Percentiles rank a stretch among this genome's conserved stretches.
These are phyloP conservation scores for Nerophis ophidion DNA, from an alignment of 2,113 vertebrate species.

Conservation along the genomic window DNA sequence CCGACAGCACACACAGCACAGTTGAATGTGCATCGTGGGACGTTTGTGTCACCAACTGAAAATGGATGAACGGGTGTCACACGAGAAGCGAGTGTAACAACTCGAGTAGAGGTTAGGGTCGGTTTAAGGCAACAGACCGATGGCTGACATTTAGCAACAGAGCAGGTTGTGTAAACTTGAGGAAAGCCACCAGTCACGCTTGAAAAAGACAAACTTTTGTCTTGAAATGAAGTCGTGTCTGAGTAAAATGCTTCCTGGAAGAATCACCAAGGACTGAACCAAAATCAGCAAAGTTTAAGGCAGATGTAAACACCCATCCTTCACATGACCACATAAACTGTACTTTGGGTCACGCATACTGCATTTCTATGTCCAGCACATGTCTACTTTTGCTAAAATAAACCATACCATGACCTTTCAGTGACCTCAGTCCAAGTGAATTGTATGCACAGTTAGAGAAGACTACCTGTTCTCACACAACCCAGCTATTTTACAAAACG, in stretches of 20 bases:
- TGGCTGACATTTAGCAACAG: constrained; percentile 21
- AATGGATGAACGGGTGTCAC: constrained; percentile 5
- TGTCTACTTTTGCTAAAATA: constrained; percentile 18
- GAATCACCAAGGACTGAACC: constrained; percentile 24
- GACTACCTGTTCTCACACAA: too few relatives aligned
- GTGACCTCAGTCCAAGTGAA: too few relatives aligned
- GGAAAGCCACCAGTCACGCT: constrained; percentile 22
- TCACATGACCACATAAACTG: constrained; percentile 43
- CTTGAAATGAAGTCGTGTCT: constrained; percentile 30
- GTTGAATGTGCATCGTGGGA: background rate
- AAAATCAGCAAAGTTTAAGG: constrained; percentile 40
- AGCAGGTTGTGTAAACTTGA: constrained; percentile 24
- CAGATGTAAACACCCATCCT: constrained; percentile 54
- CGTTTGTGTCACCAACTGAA: background rate
- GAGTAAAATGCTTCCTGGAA: constrained; percentile 43
- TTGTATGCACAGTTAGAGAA: too few relatives aligned
- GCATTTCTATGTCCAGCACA: constrained; percentile 46
- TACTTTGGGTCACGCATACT: constrained; percentile 19
- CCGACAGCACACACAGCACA: background rate
- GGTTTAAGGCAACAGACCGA: constrained; percentile 14
- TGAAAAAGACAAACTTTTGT: constrained; percentile 23
- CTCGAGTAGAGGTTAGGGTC: constrained; percentile 12
- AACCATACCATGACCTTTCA: background rate
- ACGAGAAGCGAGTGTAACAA: constrained; percentile 3
- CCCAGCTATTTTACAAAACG: too few relatives aligned